Base-by-base conservation (phyloP, 2,797 vertebrate genomes). In the Amphiprion clarkii region DNA sequence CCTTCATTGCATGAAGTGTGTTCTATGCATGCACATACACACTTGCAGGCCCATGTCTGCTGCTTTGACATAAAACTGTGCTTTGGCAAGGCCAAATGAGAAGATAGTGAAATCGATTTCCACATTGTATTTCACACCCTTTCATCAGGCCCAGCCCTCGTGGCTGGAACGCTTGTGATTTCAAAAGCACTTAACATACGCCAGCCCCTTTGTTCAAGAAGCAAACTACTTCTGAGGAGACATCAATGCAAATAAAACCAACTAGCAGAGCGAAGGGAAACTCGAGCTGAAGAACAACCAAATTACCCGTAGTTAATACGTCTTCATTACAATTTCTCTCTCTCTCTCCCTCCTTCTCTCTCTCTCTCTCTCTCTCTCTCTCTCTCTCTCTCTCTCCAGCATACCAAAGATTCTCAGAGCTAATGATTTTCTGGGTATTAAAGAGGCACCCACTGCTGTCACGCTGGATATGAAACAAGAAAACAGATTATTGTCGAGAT, bases 141-240 rank as follows among this genome's bases (percentile, higher is more conserved):
- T 95, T 95, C 93, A 94, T 95, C 93, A 92, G 89, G 79, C 89
- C 88, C 78, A 71, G 92, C 93, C 92, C 92, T 90, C 72, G 59
- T 92, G 90, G 91, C 90, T 93, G 87, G 85, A 93, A 92, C 83
- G 93, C 93, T 94, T 89, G 88, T 93, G 90, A 94, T 95, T 96
- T 96, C 93, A 95, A 95, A 95, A 94, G 94, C 95, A 95, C 95
- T 95, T 95, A 95, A 95, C 94, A 93, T 94, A 94, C 90, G 92
- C 90, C 92, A 90, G 90, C 93, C 89, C 94, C 93, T 96, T 95
- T 95, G 94, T 95, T 94, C 90, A 82, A 94, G 93, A 94, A 89
- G 92, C 93, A 93, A 94, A 94, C 94, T 96, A 91, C 94, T 95
- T 94, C 92, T 94, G 91, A 94, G 90, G 82, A 93, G 92, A 95